Percentiles rank a stretch among this genome's conserved stretches.
Evolutionary conservation across 2,888 invertebrate genomes (phyloP).

Genomic region (Sisyra terminalis): DNA sequence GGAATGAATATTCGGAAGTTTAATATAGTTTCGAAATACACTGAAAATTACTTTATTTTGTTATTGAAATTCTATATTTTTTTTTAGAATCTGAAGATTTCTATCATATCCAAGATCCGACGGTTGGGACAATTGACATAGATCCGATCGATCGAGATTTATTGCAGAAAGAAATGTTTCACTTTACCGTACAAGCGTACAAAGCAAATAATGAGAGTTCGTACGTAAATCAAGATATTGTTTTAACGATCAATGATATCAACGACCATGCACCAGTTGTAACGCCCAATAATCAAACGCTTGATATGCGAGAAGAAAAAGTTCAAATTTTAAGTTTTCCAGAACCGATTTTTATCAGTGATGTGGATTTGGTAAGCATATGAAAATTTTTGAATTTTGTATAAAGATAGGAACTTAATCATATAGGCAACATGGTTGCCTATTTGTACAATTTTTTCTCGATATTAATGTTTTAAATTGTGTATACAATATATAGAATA

Average conservation of each 20-base stretch:
- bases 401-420: background rate
- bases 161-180: constrained; percentile 16
- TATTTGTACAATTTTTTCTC: constrained; percentile 2
- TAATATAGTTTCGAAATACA: no score
- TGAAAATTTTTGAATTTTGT: background rate
- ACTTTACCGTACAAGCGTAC: constrained; percentile 21
- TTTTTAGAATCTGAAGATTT: constrained; percentile 19
- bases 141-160: constrained; percentile 24
- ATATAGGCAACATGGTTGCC: background rate
- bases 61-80: constrained; percentile 4
- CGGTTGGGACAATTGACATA: constrained; percentile 19
- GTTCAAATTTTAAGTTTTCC: background rate
- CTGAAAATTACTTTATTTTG: constrained; percentile 9
- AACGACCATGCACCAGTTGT: constrained; percentile 50
- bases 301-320: constrained; percentile 4
- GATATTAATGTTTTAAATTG: constrained; percentile 7
- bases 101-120: constrained; percentile 13
- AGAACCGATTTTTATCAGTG: constrained; percentile 21
- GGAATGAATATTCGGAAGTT: no score
- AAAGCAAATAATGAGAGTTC: constrained; percentile 18
- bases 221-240: constrained; percentile 15
- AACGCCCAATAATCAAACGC: background rate
- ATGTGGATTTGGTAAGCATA: constrained; percentile 32
- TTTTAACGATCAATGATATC: constrained; percentile 31
- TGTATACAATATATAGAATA: no score